These are phyloP conservation scores for Gryon sp. DNA, from an alignment of 1,140 invertebrate species.

Conservation along the genomic window DNA sequence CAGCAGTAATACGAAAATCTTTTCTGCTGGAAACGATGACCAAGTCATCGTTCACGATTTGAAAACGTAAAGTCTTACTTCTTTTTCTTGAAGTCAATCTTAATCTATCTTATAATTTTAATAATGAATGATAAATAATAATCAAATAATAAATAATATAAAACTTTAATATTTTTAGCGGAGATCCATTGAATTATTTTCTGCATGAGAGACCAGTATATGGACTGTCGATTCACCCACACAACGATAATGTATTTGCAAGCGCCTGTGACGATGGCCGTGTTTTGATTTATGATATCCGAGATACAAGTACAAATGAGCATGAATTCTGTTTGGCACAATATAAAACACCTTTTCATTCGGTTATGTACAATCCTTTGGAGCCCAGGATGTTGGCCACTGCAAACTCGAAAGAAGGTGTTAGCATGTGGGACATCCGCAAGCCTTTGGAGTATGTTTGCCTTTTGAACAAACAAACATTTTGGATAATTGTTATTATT, in stretches of 20 bases:
- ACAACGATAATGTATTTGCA: constrained; percentile 89
- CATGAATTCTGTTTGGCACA: constrained; percentile 84
- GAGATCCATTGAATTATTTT: constrained; percentile 87
- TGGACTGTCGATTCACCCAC: constrained; percentile 91
- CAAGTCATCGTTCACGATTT: constrained; percentile 94
- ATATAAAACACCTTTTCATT: constrained; percentile 89
- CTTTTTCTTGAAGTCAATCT: constrained; percentile 3
- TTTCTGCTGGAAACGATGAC: constrained; percentile 97
- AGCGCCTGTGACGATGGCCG: constrained; percentile 95
- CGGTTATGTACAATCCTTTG: constrained; percentile 93
- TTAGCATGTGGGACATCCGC: constrained; percentile 92
- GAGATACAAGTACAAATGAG: constrained; percentile 83
- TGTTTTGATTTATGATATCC: constrained; percentile 91
- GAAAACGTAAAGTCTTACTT: constrained; percentile 82
- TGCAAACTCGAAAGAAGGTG: constrained; percentile 93
- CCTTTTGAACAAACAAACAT: too few species aligned
- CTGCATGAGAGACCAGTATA: constrained; percentile 94
- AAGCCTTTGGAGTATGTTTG: constrained; percentile 88
- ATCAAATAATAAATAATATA: too few species aligned
- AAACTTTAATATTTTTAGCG: constrained; percentile 78
- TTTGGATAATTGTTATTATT: too few species aligned
- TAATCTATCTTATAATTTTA: too few species aligned
- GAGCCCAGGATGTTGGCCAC: constrained; percentile 90
- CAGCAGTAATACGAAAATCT: constrained; percentile 87
- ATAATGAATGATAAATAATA: too few species aligned